Evolutionary conservation across 2,888 invertebrate genomes (phyloP), one percentile per base, ranked within the genome.

Genomic region (Cataglyphis cursor): DNA sequence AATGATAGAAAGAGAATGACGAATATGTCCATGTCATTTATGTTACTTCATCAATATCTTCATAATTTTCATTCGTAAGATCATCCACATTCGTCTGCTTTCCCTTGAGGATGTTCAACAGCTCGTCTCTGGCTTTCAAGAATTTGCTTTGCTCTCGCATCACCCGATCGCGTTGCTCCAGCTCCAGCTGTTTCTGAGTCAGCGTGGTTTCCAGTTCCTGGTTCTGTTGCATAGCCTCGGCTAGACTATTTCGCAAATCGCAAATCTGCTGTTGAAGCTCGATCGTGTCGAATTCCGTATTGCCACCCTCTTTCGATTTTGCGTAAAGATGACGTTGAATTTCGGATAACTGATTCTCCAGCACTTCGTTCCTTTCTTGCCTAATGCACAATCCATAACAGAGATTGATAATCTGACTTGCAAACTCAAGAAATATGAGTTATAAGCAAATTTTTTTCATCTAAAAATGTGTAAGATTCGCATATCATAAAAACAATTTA

Each of bases 71-170:
- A 8, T 90, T 88, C 15, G 31, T 62, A 15, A 44, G 24, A 61
- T 72, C 72, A 10, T n/a, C 35, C 72, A 21, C 75, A 95, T 95
- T 89, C 59, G 75, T 73, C 44, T 78, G 86, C 54, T 96, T 96
- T 80, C 96, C 96, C 92, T 96, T 96, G 84, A 96, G 94, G 93
- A 96, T 95, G 66, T 95, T 96, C 88, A 96, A 96, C 87, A 97
- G 93, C 89, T 96, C 96, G 87, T 96, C 96, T 12, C 96, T 95
- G 90, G 96, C 96, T 95, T 96, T 96, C 88, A 96, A 95, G 89
- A 96, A 95, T 93, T 96, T 96, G 94, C 96, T 96, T 95, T 96
- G 96, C 90, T 96, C 96, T 89, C 95, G 96, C 93, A 96, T 95
- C 83, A 96, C 95, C 81, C 96, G 96, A 83, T 96, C 96, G 90